phyloP scores from a whole-genome alignment of 2,888 invertebrate genomes.

The Calameuta idolon region DNA sequence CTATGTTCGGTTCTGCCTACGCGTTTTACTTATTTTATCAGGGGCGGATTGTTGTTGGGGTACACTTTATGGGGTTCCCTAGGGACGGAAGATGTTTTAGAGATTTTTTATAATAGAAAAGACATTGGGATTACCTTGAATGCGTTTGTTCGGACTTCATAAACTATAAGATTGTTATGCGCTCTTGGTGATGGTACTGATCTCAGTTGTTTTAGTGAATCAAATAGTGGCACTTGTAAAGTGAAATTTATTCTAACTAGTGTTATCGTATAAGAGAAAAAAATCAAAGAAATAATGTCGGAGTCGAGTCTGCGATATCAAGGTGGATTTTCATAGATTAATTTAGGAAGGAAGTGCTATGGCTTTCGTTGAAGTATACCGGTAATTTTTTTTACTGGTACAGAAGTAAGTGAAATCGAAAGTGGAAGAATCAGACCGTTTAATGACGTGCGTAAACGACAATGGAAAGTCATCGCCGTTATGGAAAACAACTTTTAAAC shows the following conservation, averaged over 20 bases:
- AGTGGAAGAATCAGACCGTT: not conserved
- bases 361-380: not conserved
- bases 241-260: too few species aligned
- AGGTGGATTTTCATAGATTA: not conserved
- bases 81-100: conserved; percentile 9
- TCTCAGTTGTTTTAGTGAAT: too few species aligned
- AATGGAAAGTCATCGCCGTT: not conserved
- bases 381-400: not conserved
- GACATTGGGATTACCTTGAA: not conserved
- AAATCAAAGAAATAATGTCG: not conserved
- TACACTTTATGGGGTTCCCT: conserved; percentile 22
- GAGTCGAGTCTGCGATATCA: not conserved
- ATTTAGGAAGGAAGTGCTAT: not conserved
- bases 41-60: conserved; percentile 30
- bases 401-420: not conserved
- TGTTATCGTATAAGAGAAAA: too few species aligned
- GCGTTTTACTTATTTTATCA: conserved; percentile 22
- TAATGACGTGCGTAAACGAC: not conserved
- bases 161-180: not conserved
- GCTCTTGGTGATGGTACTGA: not conserved
- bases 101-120: not conserved
- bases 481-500: not conserved
- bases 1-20: conserved; percentile 33
- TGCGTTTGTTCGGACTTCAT: not conserved
- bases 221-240: too few species aligned